Conservation (phyloP, 2,888 invertebrate species). For the Chesias legatella region DNA sequence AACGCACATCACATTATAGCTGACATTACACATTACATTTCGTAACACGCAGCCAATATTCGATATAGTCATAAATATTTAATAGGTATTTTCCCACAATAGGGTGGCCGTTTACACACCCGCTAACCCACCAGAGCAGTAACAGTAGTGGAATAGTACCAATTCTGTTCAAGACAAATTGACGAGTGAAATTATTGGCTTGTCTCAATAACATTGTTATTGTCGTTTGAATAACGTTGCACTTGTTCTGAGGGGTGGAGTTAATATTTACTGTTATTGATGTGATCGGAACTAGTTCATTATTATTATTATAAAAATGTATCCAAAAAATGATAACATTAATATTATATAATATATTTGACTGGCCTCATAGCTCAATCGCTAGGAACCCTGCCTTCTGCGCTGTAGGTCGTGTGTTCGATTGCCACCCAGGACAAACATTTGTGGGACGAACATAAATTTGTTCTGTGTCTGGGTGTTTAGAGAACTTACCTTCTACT, state of each 20-base stretch:
- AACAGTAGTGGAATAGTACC: constrained; percentile 68
- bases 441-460: too few relatives aligned
- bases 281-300: too few relatives aligned
- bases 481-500: too few relatives aligned
- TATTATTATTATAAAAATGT: too few relatives aligned
- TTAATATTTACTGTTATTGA: too few relatives aligned
- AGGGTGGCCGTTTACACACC: constrained; percentile 75
- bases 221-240: neutral
- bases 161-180: constrained; percentile 55
- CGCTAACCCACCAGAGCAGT: constrained; percentile 68
- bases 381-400: too few relatives aligned
- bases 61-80: constrained; percentile 74
- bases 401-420: too few relatives aligned
- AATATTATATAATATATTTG: too few relatives aligned
- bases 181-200: constrained; percentile 65
- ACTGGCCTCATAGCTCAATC: too few relatives aligned
- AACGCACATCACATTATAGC: constrained; percentile 26
- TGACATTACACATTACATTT: constrained; percentile 37
- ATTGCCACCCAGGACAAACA: too few relatives aligned
- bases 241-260: constrained; percentile 22
- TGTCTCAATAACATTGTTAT: constrained; percentile 45
- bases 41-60: constrained; percentile 35
- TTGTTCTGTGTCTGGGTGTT: too few relatives aligned
- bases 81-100: constrained; percentile 78
- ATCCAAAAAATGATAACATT: too few relatives aligned